Conservation (phyloP, 2,113 vertebrate species). For the Loxodonta africana region DNA sequence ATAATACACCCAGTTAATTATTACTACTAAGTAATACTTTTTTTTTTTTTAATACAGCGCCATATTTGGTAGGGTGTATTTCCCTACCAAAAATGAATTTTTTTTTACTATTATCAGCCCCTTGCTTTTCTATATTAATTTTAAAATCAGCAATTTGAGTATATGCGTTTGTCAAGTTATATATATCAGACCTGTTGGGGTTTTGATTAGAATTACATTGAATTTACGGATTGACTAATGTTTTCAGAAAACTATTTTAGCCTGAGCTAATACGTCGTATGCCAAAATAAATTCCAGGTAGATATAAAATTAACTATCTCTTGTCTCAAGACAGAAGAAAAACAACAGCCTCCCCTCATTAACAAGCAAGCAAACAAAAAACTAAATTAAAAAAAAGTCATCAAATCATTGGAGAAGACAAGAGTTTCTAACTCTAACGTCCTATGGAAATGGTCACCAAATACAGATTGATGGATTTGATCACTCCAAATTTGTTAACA, state of each 20-base stretch:
- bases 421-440: background rate
- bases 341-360: background rate
- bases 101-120: background rate
- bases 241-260: background rate
- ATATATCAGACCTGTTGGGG: background rate
- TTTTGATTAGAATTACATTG: conserved; percentile 6
- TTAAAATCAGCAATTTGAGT: conserved; percentile 13
- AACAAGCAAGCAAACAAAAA: background rate
- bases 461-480: background rate
- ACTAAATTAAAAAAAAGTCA: background rate
- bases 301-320: background rate
- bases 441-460: background rate
- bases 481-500: background rate
- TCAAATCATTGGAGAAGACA: conserved; percentile 14
- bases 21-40: background rate
- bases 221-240: background rate
- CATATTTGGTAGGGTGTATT: background rate
- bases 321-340: background rate
- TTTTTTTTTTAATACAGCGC: background rate
- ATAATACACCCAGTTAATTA: background rate
- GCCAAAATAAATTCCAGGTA: background rate
- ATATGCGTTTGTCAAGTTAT: background rate
- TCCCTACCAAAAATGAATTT: background rate
- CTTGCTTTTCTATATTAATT: background rate
- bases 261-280: background rate